These are phyloP conservation scores for Ptyas mucosa DNA, from an alignment of 2,113 vertebrate genomes.

Conservation along the genomic window DNA sequence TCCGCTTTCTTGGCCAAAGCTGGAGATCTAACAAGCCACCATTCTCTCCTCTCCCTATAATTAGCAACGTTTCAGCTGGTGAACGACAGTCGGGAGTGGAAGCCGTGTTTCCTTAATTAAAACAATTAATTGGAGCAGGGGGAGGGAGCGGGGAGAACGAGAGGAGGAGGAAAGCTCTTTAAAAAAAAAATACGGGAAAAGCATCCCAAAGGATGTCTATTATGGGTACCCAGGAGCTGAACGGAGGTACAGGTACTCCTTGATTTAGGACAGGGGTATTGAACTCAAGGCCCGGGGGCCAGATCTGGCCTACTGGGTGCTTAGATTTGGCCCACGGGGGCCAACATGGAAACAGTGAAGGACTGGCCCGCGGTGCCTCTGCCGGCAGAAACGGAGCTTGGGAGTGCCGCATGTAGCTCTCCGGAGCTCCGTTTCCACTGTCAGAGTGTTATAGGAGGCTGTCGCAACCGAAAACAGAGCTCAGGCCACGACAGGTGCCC, in stretches of 20 bases:
- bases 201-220: background rate
- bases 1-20: slow-evolving; percentile 16
- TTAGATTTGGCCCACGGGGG: too few species aligned
- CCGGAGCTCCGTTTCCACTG: too few species aligned
- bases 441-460: too few species aligned
- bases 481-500: too few species aligned
- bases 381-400: too few species aligned
- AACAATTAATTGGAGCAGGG: slow-evolving; percentile 63
- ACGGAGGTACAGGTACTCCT: background rate
- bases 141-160: slow-evolving; percentile 25
- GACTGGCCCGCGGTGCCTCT: too few species aligned
- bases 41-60: slow-evolving; percentile 39
- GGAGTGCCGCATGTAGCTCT: too few species aligned
- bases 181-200: background rate
- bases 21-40: slow-evolving; percentile 9
- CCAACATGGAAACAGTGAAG: too few species aligned
- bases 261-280: too few species aligned
- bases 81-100: slow-evolving; percentile 57
- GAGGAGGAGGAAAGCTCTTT: background rate
- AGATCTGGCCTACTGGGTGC: too few species aligned
- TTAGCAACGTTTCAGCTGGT: slow-evolving; percentile 58
- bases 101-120: slow-evolving; percentile 65
- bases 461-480: too few species aligned
- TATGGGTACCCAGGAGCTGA: background rate
- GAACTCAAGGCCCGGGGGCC: too few species aligned